Evolutionary conservation across 2,797 vertebrate genomes (phyloP), one percentile per base, ranked within the genome.

Genomic region (Sebastes goodei): DNA sequence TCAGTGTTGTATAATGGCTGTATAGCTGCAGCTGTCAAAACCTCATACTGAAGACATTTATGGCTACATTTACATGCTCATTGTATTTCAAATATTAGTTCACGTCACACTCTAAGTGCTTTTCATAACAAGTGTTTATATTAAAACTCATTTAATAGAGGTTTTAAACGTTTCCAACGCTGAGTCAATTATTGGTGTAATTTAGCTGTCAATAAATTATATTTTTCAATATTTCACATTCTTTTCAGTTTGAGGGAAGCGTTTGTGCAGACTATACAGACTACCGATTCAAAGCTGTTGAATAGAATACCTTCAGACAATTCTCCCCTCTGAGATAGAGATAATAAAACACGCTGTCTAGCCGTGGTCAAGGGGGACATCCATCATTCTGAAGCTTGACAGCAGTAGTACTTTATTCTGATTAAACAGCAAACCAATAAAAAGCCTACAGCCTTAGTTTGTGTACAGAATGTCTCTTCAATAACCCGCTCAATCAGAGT

Each of bases 341-440:
- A 86, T 85, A 85, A 86, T 86, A 89, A 87, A 90, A 88, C 68
- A 71, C 56, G 32, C 53, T 71, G 80, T 87, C 77, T 82, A n/a
- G 74, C 76, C 82, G 63, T 73, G 85, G 88, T 91, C 86, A 85
- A 76, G 75, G 68, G 78, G 72, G 82, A 80, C 86, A 88, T 91
- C 80, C 83, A 86, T 92, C 87, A 88, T 81, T 77, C 63, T 71
- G 69, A 56, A 42, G 52, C 33, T 9, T 75, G 85, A 88, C 86
- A 83, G 84, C 79, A 71, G 75, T 57, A 73, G n/a, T 83, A 61
- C 73, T 88, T 78, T 76, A 80, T 81, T 81, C 75, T 86, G 83
- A 89, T 89, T 90, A 86, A 90, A 88, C 72, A 82, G 73, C 42
- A 72, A 88, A 83, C 68, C 73, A 84, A 77, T 87, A 75, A 84